These are phyloP conservation scores for Caenorhabditis sulstoni DNA, from an alignment of 2,888 invertebrate genomes.

Conservation along the genomic window DNA sequence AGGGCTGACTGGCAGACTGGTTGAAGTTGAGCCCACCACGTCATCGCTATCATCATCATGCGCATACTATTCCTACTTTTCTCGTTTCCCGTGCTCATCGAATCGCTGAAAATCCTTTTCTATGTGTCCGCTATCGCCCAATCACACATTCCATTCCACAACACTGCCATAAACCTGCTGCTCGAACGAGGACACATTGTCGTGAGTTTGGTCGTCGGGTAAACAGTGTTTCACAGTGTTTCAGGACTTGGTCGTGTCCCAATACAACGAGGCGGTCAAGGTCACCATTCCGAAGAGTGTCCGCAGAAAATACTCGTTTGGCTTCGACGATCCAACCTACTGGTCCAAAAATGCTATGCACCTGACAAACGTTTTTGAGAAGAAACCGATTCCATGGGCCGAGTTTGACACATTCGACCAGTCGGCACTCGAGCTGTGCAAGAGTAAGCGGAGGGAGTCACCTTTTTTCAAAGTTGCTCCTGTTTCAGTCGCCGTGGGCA, in stretches of 20 bases:
- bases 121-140: slow-evolving; percentile 50
- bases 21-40: not conserved
- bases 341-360: slow-evolving; percentile 33
- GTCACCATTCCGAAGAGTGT: slow-evolving; percentile 25
- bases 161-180: slow-evolving; percentile 34
- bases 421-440: slow-evolving; percentile 37
- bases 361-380: slow-evolving; percentile 38
- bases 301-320: slow-evolving; percentile 39
- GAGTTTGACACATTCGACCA: slow-evolving; percentile 42
- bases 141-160: slow-evolving; percentile 54
- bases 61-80: slow-evolving; percentile 20
- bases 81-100: not conserved
- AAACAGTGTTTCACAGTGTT: not conserved
- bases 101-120: slow-evolving; percentile 35
- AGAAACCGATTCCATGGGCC: slow-evolving; percentile 16
- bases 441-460: slow-evolving; percentile 28
- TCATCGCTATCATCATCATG: slow-evolving; percentile 1
- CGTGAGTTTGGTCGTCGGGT: slow-evolving; percentile 5
- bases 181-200: slow-evolving; percentile 43
- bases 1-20: not conserved
- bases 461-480: not conserved
- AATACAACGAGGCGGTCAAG: slow-evolving; percentile 30
- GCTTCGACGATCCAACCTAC: slow-evolving; percentile 32
- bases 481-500: slow-evolving; percentile 31
- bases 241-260: slow-evolving; percentile 46